Evolutionary conservation across 2,888 invertebrate species (phyloP).

Genomic region (Callinectes sapidus): DNA sequence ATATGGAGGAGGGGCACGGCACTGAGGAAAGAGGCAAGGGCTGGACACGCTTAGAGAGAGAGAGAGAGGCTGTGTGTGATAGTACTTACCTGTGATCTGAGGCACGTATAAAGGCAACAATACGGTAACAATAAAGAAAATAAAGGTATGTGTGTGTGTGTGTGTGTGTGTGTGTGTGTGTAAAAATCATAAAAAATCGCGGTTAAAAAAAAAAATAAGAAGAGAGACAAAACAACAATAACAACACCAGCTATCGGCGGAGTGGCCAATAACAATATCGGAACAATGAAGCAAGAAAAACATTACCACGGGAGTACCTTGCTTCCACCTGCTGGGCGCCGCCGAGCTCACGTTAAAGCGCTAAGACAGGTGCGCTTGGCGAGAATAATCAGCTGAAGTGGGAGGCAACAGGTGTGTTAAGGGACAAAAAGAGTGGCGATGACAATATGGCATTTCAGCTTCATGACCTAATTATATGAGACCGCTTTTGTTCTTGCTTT

Average conservation of each 20-base stretch:
- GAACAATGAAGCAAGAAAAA: not conserved
- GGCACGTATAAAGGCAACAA: not conserved
- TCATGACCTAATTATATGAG: not conserved
- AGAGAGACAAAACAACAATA: not conserved
- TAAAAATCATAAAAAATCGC: not conserved
- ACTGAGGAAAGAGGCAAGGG: not conserved
- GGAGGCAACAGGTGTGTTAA: constrained; percentile 8
- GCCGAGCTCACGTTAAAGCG: not conserved
- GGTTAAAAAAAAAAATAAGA: not conserved
- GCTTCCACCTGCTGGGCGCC: not conserved
- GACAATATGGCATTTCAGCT: not conserved
- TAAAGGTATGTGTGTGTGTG: not conserved
- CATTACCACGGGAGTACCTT: not conserved
- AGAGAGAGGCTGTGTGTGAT: not conserved
- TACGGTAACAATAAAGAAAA: not conserved
- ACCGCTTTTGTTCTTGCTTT: not conserved
- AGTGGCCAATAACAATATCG: constrained; percentile 1
- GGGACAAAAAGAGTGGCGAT: not conserved
- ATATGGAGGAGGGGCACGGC: not conserved
- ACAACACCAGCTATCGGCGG: not conserved
- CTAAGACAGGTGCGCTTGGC: not conserved
- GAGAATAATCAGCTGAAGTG: not conserved
- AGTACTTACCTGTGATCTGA: not conserved
- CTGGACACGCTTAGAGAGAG: not conserved
- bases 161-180: not conserved